phyloP scores from a whole-genome alignment of 2,113 vertebrate genomes.

The Sapayoa aenigma region DNA sequence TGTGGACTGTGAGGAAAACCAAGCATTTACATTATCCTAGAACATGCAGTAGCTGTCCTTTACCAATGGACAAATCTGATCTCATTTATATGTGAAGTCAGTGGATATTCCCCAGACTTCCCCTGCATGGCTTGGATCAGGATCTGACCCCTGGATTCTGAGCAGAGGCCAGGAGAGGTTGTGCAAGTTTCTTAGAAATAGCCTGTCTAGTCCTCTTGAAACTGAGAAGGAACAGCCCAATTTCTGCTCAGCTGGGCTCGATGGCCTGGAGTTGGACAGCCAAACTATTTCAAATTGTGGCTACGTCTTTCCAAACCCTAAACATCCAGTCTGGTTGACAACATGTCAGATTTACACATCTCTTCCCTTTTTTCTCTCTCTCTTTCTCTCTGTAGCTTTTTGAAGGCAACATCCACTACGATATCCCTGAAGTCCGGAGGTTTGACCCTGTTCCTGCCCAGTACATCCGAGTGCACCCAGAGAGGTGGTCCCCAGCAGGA shows the following conservation, averaged over 20 bases:
- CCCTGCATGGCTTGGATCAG: not conserved
- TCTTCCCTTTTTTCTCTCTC: not conserved
- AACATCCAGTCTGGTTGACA: not conserved
- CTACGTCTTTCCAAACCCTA: not conserved
- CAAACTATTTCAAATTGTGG: not conserved
- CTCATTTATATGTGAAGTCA: constrained; percentile 11
- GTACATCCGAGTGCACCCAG: constrained; percentile 88
- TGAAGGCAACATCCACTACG: constrained; percentile 95
- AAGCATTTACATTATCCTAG: not conserved
- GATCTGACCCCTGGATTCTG: constrained; percentile 18
- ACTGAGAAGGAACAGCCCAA: not conserved
- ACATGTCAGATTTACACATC: not conserved
- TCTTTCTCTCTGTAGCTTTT: constrained; percentile 80
- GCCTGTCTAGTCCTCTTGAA: not conserved
- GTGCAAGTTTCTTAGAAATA: constrained; percentile 46
- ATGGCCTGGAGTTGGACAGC: rapidly evolving
- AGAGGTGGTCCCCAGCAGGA: constrained; percentile 93
- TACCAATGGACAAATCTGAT: constrained; percentile 11
- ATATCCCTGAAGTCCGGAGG: constrained; percentile 91
- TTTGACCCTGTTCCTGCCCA: constrained; percentile 92
- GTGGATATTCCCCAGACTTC: constrained; percentile 4
- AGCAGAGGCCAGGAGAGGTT: constrained; percentile 4
- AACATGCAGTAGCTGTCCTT: constrained; percentile 7
- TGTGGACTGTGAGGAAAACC: not conserved
- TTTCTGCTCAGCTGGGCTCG: not conserved